These are phyloP conservation scores for Rhizomys pruinosus DNA, from an alignment of 2,113 vertebrate genomes.

Conservation along the genomic window DNA sequence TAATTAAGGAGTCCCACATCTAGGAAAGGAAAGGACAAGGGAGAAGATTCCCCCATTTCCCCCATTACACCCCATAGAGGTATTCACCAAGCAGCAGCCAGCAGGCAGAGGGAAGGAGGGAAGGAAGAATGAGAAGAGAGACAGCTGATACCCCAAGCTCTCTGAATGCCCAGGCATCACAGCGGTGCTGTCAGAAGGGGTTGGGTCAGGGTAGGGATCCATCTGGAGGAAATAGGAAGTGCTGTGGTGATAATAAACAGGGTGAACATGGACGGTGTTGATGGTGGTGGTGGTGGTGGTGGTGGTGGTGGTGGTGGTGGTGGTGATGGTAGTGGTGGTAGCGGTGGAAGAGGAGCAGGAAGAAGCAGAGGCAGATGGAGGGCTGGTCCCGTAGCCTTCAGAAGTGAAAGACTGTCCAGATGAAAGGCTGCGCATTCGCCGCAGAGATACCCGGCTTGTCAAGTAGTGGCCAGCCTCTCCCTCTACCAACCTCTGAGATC, in stretches of 20 bases:
- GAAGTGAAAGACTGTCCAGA: conserved; percentile 90
- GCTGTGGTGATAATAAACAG: conserved; percentile 90
- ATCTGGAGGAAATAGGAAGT: conserved; percentile 94
- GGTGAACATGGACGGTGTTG: conserved; percentile 86
- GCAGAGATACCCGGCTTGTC: conserved; percentile 88
- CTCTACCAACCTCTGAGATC: conserved; percentile 99
- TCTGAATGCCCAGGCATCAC: conserved; percentile 86
- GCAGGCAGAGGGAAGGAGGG: conserved; percentile 71
- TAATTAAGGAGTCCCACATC: conserved; percentile 23
- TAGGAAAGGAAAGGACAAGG: conserved; percentile 47
- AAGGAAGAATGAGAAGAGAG: conserved; percentile 78
- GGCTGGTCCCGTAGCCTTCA: conserved; percentile 88
- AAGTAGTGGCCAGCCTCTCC: conserved; percentile 86
- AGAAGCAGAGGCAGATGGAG: conserved; percentile 83
- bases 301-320: conserved; percentile 82
- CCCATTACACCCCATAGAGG: background rate
- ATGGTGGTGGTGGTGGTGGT: conserved; percentile 83
- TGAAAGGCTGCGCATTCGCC: conserved; percentile 92
- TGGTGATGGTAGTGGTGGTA: conserved; percentile 81
- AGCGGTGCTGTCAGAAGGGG: conserved; percentile 91
- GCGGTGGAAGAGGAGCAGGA: conserved; percentile 80
- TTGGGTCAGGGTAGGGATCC: conserved; percentile 93
- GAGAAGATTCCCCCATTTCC: conserved; percentile 20
- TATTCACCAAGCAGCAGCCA: conserved; percentile 64
- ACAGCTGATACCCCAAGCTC: conserved; percentile 92